Evolutionary conservation across 2,888 invertebrate species (phyloP).

Genomic region (Margaritifera margaritifera): DNA sequence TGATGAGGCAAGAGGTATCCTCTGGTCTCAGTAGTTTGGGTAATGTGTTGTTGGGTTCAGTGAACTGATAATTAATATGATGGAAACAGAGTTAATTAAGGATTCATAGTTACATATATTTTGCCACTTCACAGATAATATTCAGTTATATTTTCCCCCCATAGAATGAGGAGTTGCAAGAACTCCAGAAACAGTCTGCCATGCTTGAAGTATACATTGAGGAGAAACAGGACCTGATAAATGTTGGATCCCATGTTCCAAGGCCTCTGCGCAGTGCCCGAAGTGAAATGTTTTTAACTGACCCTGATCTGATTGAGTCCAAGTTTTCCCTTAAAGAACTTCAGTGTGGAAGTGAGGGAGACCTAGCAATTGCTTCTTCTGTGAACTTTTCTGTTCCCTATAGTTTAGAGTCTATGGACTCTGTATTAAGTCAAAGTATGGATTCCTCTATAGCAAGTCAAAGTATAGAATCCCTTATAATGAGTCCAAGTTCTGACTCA

Average conservation of each 20-base stretch:
- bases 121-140: neutral
- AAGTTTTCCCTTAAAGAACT: too few species aligned
- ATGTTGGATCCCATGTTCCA: conserved; percentile 46
- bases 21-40: too few species aligned
- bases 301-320: conserved; percentile 15
- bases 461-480: too few species aligned
- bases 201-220: conserved; percentile 60
- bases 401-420: neutral
- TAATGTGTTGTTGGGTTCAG: too few species aligned
- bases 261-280: conserved; percentile 49
- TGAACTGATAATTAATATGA: too few species aligned
- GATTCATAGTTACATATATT: too few species aligned
- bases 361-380: conserved; percentile 24
- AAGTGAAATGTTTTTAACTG: conserved; percentile 48
- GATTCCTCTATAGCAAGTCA: conserved; percentile 6
- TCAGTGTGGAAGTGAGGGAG: conserved; percentile 26
- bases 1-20: too few species aligned
- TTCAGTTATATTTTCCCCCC: conserved; percentile 4
- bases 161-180: conserved; percentile 40
- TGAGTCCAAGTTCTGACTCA: too few species aligned
- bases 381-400: conserved; percentile 15
- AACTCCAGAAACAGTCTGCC: conserved; percentile 46
- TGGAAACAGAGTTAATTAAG: too few species aligned
- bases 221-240: conserved; percentile 57
- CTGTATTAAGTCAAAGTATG: conserved; percentile 5